Percentiles rank a stretch among this genome's conserved stretches.
Evolutionary conservation across 2,797 vertebrate species (phyloP).

Genomic region (Hippoglossus hippoglossus): DNA sequence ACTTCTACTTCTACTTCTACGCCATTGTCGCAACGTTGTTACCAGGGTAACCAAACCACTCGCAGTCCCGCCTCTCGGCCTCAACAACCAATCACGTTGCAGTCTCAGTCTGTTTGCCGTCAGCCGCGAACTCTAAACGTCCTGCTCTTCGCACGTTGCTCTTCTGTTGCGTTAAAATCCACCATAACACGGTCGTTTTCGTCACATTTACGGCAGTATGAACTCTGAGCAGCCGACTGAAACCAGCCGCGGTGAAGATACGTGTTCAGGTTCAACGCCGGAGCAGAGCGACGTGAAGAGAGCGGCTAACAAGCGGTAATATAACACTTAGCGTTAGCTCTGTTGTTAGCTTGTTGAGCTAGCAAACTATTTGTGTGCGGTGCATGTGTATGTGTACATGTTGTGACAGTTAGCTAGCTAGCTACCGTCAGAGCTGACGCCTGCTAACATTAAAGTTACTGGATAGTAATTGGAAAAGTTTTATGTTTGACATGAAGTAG

Average conservation of each 20-base stretch:
- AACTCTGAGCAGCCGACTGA: constrained; percentile 28
- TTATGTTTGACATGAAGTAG: too few relatives aligned
- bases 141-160: neutral
- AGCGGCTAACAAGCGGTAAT: constrained; percentile 56
- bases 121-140: constrained; percentile 60
- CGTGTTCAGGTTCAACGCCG: constrained; percentile 29
- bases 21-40: neutral
- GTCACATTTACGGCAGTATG: constrained; percentile 38
- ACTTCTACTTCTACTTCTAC: too few relatives aligned
- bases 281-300: constrained; percentile 35
- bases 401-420: too few relatives aligned
- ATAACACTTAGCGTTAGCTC: constrained; percentile 7
- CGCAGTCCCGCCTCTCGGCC: constrained; percentile 40
- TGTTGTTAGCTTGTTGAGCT: neutral
- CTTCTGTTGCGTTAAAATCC: too few relatives aligned
- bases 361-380: neutral
- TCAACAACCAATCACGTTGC: constrained; percentile 61
- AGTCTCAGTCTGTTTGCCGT: neutral
- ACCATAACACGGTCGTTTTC: neutral
- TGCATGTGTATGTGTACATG: too few relatives aligned
- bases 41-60: neutral
- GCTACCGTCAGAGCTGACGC: too few relatives aligned
- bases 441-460: too few relatives aligned
- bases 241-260: neutral
- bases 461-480: too few relatives aligned